Evolutionary conservation across 2,888 invertebrate species (phyloP), one percentile per base, ranked within the genome.

Genomic region (Orchesellides sinensis): DNA sequence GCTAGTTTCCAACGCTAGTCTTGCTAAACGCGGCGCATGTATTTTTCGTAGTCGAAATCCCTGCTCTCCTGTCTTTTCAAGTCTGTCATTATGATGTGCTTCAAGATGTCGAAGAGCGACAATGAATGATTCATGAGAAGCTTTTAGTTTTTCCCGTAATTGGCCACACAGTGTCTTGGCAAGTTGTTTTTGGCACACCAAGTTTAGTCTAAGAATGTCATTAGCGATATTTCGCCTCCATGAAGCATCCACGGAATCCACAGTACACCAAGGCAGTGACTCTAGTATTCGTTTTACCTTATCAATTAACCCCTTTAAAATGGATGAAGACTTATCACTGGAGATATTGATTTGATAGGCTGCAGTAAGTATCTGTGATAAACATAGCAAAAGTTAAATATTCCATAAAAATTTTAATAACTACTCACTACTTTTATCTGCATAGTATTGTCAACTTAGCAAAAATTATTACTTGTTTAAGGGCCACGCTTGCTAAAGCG

Each of bases 11-110:
- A 97, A 91, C 1, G 95, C 95, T 12, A 96, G 91, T 49, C 95
- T 92, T 0, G 97, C 96, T 81, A 96, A 93, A 70, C 93, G 92
- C 0, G 96, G 97, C 0, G 96, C 96, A 89, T 95, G 91, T 89
- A 93, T 92, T 90, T 95, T 96, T 77, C 95, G 91, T 47, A 96
- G 94, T 23, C 93, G 92, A 72, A 94, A 91, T 86, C 96, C 93
- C 88, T 94, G 93, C 85, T 96, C 96, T 89, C 96, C 96, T 0
- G 96, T 95, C 88, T 94, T 93, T 88, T 95, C 95, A 79, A 96
- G 90, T 66, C 95, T 92, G 5, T 93, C 93, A 0, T 93, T 93
- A 78, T 96, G 92, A 87, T 94, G 93, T 40, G 92, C 91, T 89
- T 95, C 94, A 14, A 96, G 90, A 47, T 94, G 92, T 27, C 93